Base-by-base conservation (phyloP, 2,113 vertebrate species). In the Channa maculata region DNA sequence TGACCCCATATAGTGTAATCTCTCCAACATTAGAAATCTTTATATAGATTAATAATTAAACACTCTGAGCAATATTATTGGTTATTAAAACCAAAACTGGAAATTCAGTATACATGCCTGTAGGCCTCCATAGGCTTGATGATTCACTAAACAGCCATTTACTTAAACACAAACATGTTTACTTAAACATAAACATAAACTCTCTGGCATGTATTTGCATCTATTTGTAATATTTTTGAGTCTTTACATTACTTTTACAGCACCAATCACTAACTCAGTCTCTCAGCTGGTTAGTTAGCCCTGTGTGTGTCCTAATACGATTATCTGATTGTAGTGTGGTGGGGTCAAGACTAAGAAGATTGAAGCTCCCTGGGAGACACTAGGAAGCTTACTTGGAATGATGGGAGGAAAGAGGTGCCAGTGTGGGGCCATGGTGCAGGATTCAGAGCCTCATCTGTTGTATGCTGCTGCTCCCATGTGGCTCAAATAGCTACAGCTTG, bases 311-410 rank as follows among this genome's bases (percentile, higher is more conserved):
- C n/a, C 69, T 87, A 76, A 86, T 71, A 73, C 87, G 90, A 91
- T 92, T 89, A 90, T 77, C 38, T 84, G 75, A 69, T 77, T 80
- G 75, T 5, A 72, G 70, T 83, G 63, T 62, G 81, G 84, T 60
- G 77, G 78, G 88, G 83, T 88, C 75, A 85, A 55, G 49, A 13
- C 51, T 89, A 89, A 90, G 83, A 86, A 88, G 88, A 92, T 91
- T 89, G 78, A 15, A 11, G 62, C 15, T 9, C 15, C 12, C 39
- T 41, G 55, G 15, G 33, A 63, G 46, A 52, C 63, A 7, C 43
- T 68, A 37, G 48, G 54, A 48, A 14, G 43, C 69, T 60, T 9
- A 75, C 54, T 76, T 79, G 77, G 71, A 69, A 49, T 13, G 46
- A 59, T 57, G 60, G 74, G 70, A 65, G 50, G 52, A 50, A 69